These are phyloP conservation scores for Heptranchias perlo DNA, from an alignment of 2,113 vertebrate species.

Conservation along the genomic window DNA sequence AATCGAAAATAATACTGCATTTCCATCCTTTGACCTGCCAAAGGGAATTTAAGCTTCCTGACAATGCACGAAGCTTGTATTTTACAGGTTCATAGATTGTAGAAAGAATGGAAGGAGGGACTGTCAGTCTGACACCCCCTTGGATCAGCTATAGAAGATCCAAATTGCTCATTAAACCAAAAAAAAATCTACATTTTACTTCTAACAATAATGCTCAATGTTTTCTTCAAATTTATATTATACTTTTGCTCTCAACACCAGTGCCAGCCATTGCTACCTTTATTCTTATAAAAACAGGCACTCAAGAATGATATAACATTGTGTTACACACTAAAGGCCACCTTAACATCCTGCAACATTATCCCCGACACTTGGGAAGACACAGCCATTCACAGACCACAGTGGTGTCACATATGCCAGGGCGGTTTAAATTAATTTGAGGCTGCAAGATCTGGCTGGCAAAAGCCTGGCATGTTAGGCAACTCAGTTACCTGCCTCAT, in stretches of 20 bases:
- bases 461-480: no score
- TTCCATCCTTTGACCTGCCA: no score
- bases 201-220: neutral
- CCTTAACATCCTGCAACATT: neutral
- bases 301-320: no score
- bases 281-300: no score
- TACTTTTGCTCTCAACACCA: neutral
- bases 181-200: neutral
- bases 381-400: neutral
- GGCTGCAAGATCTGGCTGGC: no score
- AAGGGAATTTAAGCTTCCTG: no score
- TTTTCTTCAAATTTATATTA: neutral
- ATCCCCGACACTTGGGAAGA: neutral
- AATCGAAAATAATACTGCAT: no score
- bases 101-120: no score
- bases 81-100: no score
- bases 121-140: no score
- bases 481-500: neutral
- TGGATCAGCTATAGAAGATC: neutral
- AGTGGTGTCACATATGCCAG: no score
- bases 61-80: no score
- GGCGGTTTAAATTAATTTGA: neutral
- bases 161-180: neutral
- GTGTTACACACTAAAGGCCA: neutral
- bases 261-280: neutral